Evolutionary conservation across 1,140 invertebrate species (phyloP).

Genomic region (Drosophila yakuba): DNA sequence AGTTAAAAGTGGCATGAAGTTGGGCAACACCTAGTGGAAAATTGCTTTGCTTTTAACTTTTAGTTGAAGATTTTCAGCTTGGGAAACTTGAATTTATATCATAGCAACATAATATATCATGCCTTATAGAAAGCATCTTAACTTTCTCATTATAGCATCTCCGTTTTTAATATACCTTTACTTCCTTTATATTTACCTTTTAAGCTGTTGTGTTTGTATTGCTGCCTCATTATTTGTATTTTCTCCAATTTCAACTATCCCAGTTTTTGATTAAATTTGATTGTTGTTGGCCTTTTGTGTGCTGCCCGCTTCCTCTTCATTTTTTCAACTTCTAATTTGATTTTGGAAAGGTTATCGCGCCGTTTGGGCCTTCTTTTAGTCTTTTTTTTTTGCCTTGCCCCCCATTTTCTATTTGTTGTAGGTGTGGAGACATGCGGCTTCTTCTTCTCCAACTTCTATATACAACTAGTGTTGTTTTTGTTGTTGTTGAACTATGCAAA

Average conservation of each 20-base stretch:
- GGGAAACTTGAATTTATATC: background rate
- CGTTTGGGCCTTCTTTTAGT: slow-evolving; percentile 12
- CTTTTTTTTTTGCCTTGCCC: background rate
- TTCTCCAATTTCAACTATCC: slow-evolving; percentile 33
- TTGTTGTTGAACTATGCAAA: slow-evolving; percentile 71
- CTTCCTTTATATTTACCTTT: slow-evolving; percentile 13
- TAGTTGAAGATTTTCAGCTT: slow-evolving; percentile 1
- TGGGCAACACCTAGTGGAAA: background rate
- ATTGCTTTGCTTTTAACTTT: slow-evolving; percentile 1
- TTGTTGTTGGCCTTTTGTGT: slow-evolving; percentile 43
- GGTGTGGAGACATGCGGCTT: slow-evolving; percentile 26
- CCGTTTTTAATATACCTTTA: background rate
- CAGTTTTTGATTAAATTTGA: slow-evolving; percentile 51
- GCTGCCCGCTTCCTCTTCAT: slow-evolving; percentile 20
- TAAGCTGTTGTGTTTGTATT: slow-evolving; percentile 2
- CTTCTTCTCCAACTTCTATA: slow-evolving; percentile 16
- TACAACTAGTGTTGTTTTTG: slow-evolving; percentile 7
- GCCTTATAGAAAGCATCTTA: too few species aligned
- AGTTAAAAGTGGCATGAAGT: background rate
- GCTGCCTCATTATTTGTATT: slow-evolving; percentile 6
- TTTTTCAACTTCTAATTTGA: slow-evolving; percentile 72
- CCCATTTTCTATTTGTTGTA: slow-evolving; percentile 26
- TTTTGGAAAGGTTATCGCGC: slow-evolving; percentile 76
- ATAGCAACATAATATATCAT: too few species aligned
- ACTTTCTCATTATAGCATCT: too few species aligned